phyloP scores from a whole-genome alignment of 2,797 vertebrate genomes.

The Sciaenops ocellatus region DNA sequence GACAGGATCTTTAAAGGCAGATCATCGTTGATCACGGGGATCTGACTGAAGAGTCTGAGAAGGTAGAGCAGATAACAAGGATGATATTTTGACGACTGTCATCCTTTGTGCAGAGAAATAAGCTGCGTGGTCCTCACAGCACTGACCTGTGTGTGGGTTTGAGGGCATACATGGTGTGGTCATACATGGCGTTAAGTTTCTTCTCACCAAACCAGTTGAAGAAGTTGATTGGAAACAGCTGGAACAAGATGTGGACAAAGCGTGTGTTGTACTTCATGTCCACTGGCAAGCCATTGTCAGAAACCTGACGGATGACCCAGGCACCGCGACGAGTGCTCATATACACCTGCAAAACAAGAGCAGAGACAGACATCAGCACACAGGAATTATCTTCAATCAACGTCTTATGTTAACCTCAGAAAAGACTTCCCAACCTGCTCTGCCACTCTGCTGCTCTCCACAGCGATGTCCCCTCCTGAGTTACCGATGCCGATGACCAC shows the following conservation, averaged over 20 bases:
- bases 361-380: neutral
- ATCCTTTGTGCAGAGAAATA: neutral
- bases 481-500: conserved; percentile 86
- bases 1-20: conserved; percentile 83
- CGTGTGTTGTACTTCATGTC: conserved; percentile 83
- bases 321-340: conserved; percentile 83
- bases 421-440: conserved; percentile 71
- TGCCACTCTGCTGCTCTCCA: conserved; percentile 79
- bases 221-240: conserved; percentile 71
- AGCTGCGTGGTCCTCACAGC: neutral
- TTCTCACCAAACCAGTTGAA: conserved; percentile 78
- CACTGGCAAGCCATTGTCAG: conserved; percentile 79
- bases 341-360: conserved; percentile 72
- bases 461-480: conserved; percentile 85
- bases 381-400: neutral
- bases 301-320: conserved; percentile 83
- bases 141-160: conserved; percentile 90
- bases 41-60: conserved; percentile 81
- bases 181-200: conserved; percentile 81
- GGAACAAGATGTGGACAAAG: conserved; percentile 77
- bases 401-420: neutral
- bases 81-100: neutral
- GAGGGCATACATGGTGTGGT: conserved; percentile 86
- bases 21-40: conserved; percentile 84
- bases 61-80: neutral